These are phyloP conservation scores for Pangasius sanitwongsei DNA, from an alignment of 2,797 vertebrate genomes.

Conservation along the genomic window DNA sequence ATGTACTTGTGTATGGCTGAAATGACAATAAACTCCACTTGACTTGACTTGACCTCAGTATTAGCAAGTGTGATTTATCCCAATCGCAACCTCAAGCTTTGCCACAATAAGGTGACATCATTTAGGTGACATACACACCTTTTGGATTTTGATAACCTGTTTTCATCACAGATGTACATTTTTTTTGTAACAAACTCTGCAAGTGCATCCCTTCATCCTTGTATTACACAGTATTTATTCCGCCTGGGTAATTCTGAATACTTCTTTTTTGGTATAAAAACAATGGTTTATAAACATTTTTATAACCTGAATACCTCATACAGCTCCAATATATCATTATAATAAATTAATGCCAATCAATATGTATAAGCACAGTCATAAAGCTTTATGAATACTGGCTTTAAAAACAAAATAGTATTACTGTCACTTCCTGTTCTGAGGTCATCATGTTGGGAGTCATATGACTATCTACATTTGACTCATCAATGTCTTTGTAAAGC, in stretches of 20 bases:
- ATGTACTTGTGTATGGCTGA: too few relatives aligned
- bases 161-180: too few relatives aligned
- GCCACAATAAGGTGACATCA: not conserved
- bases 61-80: not conserved
- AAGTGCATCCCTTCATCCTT: not conserved
- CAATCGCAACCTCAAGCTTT: not conserved
- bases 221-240: not conserved
- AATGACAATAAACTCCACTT: too few relatives aligned
- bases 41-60: too few relatives aligned
- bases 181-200: too few relatives aligned
- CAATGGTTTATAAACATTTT: not conserved
- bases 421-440: not conserved
- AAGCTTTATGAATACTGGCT: too few relatives aligned
- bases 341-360: not conserved
- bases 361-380: not conserved
- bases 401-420: too few relatives aligned
- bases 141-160: not conserved
- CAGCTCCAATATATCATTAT: not conserved
- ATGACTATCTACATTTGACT: not conserved
- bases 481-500: too few relatives aligned
- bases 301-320: not conserved
- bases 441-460: not conserved
- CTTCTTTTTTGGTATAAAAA: not conserved
- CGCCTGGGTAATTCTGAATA: not conserved
- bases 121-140: not conserved